phyloP scores from a whole-genome alignment of 1,140 invertebrate species.

The Linepithema humile region DNA sequence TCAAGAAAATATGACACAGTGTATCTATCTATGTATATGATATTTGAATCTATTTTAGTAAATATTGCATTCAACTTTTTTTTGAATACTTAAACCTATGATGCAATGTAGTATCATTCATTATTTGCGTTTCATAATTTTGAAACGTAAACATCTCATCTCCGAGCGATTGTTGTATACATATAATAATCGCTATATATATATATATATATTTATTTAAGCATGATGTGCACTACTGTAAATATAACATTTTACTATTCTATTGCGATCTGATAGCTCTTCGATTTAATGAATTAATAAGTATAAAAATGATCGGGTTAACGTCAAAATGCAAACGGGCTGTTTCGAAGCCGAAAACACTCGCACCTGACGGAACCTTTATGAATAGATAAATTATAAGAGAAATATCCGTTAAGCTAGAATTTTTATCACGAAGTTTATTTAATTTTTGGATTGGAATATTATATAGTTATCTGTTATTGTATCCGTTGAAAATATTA shows the following conservation, averaged over 20 bases:
- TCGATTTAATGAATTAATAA: constrained; percentile 32
- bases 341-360: not conserved
- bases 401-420: not conserved
- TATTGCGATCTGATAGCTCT: not conserved
- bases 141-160: constrained; percentile 20
- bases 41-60: constrained; percentile 36
- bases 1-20: constrained; percentile 8
- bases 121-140: constrained; percentile 15
- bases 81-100: constrained; percentile 23
- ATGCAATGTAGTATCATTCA: constrained; percentile 1
- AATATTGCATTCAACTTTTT: constrained; percentile 43
- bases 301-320: not conserved
- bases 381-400: not conserved
- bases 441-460: constrained; percentile 18
- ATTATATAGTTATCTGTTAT: not conserved
- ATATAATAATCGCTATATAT: no score
- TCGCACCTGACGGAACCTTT: constrained; percentile 30
- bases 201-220: constrained; percentile 69
- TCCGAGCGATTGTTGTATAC: not conserved
- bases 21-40: constrained; percentile 24
- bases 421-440: not conserved
- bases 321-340: constrained; percentile 2
- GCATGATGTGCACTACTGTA: constrained; percentile 30
- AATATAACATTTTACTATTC: constrained; percentile 44
- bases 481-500: not conserved